A percentile compares a stretch with the other conserved stretches of the same genome.
phyloP scores from a whole-genome alignment of 2,113 vertebrate species.

The Serilophus lunatus region DNA sequence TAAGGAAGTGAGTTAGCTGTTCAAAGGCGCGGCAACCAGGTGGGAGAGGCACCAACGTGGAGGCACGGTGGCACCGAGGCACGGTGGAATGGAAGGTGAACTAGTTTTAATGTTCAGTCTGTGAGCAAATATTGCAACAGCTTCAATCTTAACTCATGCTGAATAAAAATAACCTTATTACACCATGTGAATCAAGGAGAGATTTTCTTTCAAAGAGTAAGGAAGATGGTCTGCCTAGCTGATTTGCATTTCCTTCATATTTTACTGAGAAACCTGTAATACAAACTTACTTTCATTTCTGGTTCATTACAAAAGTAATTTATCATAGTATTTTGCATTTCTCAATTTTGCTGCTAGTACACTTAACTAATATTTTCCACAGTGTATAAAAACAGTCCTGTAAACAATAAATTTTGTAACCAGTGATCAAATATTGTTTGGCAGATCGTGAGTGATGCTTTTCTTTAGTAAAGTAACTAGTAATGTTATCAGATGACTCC shows the following conservation, averaged over 20 bases:
- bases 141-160: background rate
- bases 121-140: background rate
- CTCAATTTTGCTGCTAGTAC: background rate
- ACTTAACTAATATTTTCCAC: background rate
- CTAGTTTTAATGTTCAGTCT: background rate
- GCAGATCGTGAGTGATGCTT: background rate
- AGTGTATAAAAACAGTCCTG: background rate
- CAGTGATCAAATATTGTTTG: background rate
- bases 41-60: background rate
- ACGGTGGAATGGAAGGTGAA: background rate
- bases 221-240: background rate
- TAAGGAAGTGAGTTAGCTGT: background rate
- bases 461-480: background rate
- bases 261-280: background rate
- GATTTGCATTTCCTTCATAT: background rate
- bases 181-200: background rate
- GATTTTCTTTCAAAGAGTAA: background rate
- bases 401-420: background rate
- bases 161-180: background rate
- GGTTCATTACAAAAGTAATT: background rate
- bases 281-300: background rate
- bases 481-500: background rate
- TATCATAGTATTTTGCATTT: background rate
- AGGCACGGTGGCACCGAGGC: fast-evolving
- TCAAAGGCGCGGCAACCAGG: fast-evolving